A percentile compares a stretch with the other conserved stretches of the same genome.
These are phyloP conservation scores for Poeciliopsis prolifica DNA, from an alignment of 2,113 vertebrate genomes.

Conservation along the genomic window DNA sequence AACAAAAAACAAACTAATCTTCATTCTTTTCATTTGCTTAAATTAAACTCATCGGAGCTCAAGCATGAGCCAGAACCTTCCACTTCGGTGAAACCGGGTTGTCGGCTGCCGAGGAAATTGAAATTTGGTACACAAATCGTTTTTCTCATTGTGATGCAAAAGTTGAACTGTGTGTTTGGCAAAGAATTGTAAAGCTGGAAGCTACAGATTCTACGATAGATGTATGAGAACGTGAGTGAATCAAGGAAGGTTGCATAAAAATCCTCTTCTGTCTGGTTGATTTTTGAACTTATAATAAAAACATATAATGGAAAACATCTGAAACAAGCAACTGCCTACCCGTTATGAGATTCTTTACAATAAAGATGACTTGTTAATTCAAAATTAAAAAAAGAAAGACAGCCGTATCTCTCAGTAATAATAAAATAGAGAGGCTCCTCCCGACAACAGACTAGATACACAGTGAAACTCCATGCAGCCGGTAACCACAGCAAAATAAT, in stretches of 20 bases:
- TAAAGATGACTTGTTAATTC: neutral
- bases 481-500: neutral
- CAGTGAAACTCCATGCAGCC: neutral
- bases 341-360: neutral
- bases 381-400: neutral
- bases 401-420: neutral
- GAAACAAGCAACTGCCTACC: neutral
- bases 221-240: neutral
- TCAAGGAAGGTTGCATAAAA: neutral
- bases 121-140: neutral
- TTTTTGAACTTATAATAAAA: neutral
- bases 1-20: neutral
- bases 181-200: neutral
- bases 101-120: neutral
- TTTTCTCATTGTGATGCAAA: neutral
- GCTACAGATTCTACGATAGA: neutral
- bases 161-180: neutral
- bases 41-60: slow-evolving; percentile 5
- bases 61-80: neutral
- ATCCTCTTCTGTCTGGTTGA: neutral
- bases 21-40: neutral
- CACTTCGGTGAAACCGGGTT: neutral
- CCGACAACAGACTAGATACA: neutral
- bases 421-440: neutral
- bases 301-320: neutral